These are phyloP conservation scores for Falcunculus frontatus DNA, from an alignment of 2,113 vertebrate genomes.

Conservation along the genomic window DNA sequence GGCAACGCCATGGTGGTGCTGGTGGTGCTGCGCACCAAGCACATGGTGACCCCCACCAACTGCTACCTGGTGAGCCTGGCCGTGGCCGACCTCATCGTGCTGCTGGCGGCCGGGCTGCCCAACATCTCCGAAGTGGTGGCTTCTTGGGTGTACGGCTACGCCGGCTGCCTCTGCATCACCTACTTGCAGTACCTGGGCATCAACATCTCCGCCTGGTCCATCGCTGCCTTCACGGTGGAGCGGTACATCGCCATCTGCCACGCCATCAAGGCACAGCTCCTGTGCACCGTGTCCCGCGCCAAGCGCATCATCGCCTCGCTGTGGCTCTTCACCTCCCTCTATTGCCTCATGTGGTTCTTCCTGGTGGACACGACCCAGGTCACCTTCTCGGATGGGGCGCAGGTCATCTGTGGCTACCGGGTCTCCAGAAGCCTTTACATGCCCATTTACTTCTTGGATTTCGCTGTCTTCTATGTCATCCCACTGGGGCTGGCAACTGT, in stretches of 20 bases:
- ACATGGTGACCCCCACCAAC: conserved; percentile 87
- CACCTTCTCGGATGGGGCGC: conserved; percentile 73
- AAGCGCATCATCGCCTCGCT: conserved; percentile 81
- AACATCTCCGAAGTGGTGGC: conserved; percentile 78
- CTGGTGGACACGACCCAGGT: conserved; percentile 80
- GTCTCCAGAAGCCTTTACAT: conserved; percentile 82
- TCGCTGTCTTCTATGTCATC: conserved; percentile 78
- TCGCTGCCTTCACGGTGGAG: conserved; percentile 82
- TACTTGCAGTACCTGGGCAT: conserved; percentile 88
- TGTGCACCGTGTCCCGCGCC: conserved; percentile 81
- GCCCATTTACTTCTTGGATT: conserved; percentile 87
- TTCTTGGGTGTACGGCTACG: conserved; percentile 82
- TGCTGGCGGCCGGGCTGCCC: conserved; percentile 80
- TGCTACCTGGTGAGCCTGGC: conserved; percentile 87
- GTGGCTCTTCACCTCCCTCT: conserved; percentile 82
- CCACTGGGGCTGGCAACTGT: conserved; percentile 76
- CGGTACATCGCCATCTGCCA: conserved; percentile 86
- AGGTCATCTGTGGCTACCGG: conserved; percentile 79
- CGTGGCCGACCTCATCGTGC: conserved; percentile 80
- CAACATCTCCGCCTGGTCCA: conserved; percentile 83
- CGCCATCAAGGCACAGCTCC: conserved; percentile 80
- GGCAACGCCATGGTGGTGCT: conserved; percentile 85
- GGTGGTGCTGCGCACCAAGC: conserved; percentile 80
- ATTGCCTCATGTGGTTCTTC: conserved; percentile 88
- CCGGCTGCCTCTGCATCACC: conserved; percentile 83